Evolutionary conservation across 2,888 invertebrate genomes (phyloP), one percentile per base, ranked within the genome.

Genomic region (Orchesellides sinensis): DNA sequence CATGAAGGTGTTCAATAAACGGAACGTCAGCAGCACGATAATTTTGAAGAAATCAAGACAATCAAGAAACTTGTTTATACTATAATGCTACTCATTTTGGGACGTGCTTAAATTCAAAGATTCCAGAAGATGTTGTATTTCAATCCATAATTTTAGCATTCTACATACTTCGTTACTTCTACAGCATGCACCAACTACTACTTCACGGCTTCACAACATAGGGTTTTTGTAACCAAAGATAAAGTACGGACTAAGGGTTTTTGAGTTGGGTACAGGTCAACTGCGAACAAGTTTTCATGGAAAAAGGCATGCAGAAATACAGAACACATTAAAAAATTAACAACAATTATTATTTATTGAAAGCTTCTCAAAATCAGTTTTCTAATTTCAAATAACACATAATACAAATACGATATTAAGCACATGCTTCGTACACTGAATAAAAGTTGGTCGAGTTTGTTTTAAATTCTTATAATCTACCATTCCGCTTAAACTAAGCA

Each of bases 331-430:
- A 17, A 40, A 63, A 32, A 63, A 63, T 63, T 63, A 63, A 63
- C 63, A 63, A 40, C 40, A 63, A 63, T 61, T 35, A 63, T 40
- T 40, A 21, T 63, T 63, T 63, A 63, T 63, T 63, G 63, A 63
- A 63, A 63, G 63, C 63, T 63, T 63, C 40, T 63, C 23, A 40
- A 63, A 63, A 63, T 63, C 63, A 63, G 63, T 63, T 63, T 56
- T 63, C 63, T 63, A 63, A 63, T 63, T 63, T 63, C 63, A 63
- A 40, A 63, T 63, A 40, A 63, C 45, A 63, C 59, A 59, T 59
- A 59, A 59, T 59, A 59, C 59, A 32, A 59, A 59, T 59, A 59
- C 59, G 59, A 59, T 59, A 59, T 6, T 40, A 63, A 63, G 63
- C 63, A 63, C 63, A 63, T 45, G 45, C 63, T 63, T 63, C 29